Evolutionary conservation across 2,797 vertebrate species (phyloP), one percentile per base, ranked within the genome.

Genomic region (Rallus crepitans): DNA sequence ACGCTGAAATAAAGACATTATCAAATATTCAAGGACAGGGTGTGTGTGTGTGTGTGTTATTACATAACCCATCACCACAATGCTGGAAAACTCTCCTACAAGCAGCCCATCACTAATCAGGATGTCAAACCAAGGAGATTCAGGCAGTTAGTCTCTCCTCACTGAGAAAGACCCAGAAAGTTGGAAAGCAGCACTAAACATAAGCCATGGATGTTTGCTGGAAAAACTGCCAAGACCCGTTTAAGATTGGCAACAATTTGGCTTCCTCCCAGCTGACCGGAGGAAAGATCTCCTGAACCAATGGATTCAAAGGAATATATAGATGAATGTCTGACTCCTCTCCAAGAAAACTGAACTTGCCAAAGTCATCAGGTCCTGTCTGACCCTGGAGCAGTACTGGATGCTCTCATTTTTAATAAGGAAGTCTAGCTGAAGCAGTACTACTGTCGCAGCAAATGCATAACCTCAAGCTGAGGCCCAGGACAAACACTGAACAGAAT

Each of bases 231-330:
- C 57, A 92, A 82, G 65, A 83, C 52, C 27, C 79, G 69, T 71
- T 87, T 65, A 80, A 93, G 84, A 94, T 24, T 87, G 82, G 84
- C 84, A 92, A 80, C 7, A 7, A 50, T 53, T 52, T 81, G 87
- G 93, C 87, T 64, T 65, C 47, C 18, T 81, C 84, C 72, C 87
- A 94, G 84, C 33, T 92, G 93, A 92, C 92, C 89, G 87, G 68
- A 93, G 76, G 60, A 86, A 85, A 90, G 75, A 89, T 69, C 45
- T 92, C 87, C 82, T 42, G 56, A 96, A 95, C 84, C 94, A 95
- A 48, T 27, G 72, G 72, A 85, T 93, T 87, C 65, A 80, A 85
- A 92, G 15, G 30, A 89, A 61, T 28, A 35, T 6, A 24, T 10
- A 92, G 87, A 85, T 77, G 40, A 89, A 80, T 75, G 35, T 28